Base-by-base conservation (phyloP, 2,888 invertebrate genomes). In the Steromphala cineraria region DNA sequence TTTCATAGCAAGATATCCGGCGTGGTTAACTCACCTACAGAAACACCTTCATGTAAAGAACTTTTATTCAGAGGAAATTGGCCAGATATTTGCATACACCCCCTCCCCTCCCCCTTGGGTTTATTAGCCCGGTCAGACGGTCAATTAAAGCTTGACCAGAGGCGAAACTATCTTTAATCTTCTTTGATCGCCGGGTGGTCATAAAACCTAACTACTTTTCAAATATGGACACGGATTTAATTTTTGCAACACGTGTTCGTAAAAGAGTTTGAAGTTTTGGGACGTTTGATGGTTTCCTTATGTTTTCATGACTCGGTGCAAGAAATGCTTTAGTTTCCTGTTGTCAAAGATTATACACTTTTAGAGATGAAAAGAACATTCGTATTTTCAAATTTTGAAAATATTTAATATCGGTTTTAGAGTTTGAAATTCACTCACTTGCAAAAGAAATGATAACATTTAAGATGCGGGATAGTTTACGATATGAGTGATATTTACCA, bases 121-220 rank as follows among this genome's bases (percentile, higher is more conserved):
- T 28, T 62, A 62, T 62, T 62, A 62, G 62, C 62, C 62, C 28
- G 62, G 62, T 62, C 62, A 62, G 28, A 28, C 62, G 62, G 15
- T 28, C 62, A 62, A 62, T 62, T 62, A 62, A 62, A 62, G 28
- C 28, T 62, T 62, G 62, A 62, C 62, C 62, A 62, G 62, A 62
- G 62, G 62, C 28, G 62, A 28, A 62, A 62, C 62, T 62, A 62
- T 62, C 62, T 62, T 62, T 62, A 62, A 62, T 62, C 62, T 24
- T 28, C 62, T 62, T 62, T 62, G 62, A 62, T 62, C 62, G n/a
- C 28, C 1, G 62, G 62, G 62, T 62, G 62, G 62, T 62, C 62
- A 62, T 62, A 62, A 62, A 62, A 62, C 62, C 28, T 13, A 28
- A 62, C 62, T 62, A 17, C 62, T 24, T 62, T 62, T 62, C 19